phyloP scores from a whole-genome alignment of 2,797 vertebrate species.

The Pelodytes ibericus region DNA sequence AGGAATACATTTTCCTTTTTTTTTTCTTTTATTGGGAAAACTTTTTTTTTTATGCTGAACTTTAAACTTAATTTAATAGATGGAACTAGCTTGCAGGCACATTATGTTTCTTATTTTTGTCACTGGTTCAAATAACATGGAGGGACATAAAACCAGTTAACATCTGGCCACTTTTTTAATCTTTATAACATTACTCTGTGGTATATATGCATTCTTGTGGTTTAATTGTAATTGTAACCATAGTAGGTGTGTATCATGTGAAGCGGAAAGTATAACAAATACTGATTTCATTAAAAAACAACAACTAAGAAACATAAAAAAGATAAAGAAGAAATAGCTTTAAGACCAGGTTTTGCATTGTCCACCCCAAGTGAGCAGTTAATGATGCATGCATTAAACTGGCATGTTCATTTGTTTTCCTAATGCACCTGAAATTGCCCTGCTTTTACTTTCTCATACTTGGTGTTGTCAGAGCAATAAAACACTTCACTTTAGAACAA shows the following conservation, averaged over 20 bases:
- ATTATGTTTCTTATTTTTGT: neutral
- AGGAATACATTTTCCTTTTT: neutral
- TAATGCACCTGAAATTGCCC: slow-evolving; percentile 49
- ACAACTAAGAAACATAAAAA: slow-evolving; percentile 48
- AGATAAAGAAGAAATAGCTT: slow-evolving; percentile 52
- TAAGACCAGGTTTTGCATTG: slow-evolving; percentile 52
- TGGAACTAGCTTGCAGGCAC: neutral
- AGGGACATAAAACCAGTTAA: neutral
- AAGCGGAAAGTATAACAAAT: slow-evolving; percentile 59
- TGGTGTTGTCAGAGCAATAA: slow-evolving; percentile 33
- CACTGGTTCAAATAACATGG: neutral
- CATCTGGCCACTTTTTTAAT: slow-evolving; percentile 24
- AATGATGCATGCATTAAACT: slow-evolving; percentile 49
- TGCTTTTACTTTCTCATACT: slow-evolving; percentile 22
- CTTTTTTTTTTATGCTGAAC: neutral
- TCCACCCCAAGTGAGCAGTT: slow-evolving; percentile 40
- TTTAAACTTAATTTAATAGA: neutral
- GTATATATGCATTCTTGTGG: slow-evolving; percentile 9
- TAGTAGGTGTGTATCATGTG: slow-evolving; percentile 32
- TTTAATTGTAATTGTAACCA: slow-evolving; percentile 21
- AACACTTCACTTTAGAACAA: slow-evolving; percentile 30
- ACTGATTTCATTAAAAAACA: slow-evolving; percentile 49
- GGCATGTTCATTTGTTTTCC: slow-evolving; percentile 58
- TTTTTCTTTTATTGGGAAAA: no score
- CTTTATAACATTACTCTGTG: slow-evolving; percentile 46